Base-by-base conservation (phyloP, 1,140 invertebrate genomes). In the Propsilocerus akamusi region DNA sequence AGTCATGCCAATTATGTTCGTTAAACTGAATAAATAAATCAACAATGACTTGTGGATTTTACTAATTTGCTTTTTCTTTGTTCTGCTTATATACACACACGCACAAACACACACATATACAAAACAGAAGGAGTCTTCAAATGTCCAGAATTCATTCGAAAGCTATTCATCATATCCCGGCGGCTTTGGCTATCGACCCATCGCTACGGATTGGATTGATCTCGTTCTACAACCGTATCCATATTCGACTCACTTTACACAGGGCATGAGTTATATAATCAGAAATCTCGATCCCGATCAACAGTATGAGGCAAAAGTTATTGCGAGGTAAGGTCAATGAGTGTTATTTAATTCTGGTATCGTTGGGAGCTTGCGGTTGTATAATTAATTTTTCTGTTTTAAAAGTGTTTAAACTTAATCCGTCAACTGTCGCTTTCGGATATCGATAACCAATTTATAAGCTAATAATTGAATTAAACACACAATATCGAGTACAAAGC, bases 241-340 rank as follows among this genome's bases (percentile, higher is more conserved):
- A 51, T 17, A 51, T 49, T 12, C 59, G 55, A 53, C 47, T 49
- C 57, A 57, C 2, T 60, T 63, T 51, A 55, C 66, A 1, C 71
- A 72, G 52, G 59, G 62, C 37, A 72, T 72, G 65, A 67, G 60
- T 48, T 72, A 70, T 55, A 58, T 71, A 46, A 68, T 72, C 50
- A 57, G 63, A 46, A 68, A 67, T 25, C 61, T 73, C 30, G 63
- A 70, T 46, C 59, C 66, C 1, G 63, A 62, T 3, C 60, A 60
- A 23, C 68, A 70, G 51, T 75, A 74, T 56, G 71, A 75, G 51
- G 72, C 69, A 5, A 69, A 65, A 54, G 68, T 75, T 10, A 68
- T 69, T 52, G 70, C 72, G 4, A 64, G 47, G 47, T 48, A n/a
- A 48, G 37, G 7, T 7, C 17, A 7, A 6, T 14, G 6, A 11